A percentile compares a stretch with the other conserved stretches of the same genome.
Conservation (phyloP, 2,797 vertebrate species). For the Peromyscus attwateri region DNA sequence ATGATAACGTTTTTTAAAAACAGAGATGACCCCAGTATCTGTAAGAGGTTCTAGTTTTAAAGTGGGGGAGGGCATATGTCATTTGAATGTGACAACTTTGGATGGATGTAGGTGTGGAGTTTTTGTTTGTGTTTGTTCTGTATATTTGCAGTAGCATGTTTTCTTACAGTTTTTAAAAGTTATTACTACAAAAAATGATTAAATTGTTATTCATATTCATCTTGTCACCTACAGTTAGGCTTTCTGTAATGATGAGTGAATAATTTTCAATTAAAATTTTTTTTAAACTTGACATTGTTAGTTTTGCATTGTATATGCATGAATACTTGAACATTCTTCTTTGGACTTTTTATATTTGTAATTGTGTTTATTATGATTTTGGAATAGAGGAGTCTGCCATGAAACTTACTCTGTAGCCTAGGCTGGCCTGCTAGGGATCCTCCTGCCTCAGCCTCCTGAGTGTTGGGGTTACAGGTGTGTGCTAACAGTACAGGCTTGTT, state of each 20-base stretch:
- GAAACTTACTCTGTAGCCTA: not conserved
- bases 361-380: not conserved
- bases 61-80: slow-evolving; percentile 66
- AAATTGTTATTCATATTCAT: not conserved
- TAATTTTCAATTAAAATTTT: slow-evolving; percentile 60
- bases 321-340: slow-evolving; percentile 2
- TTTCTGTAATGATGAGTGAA: slow-evolving; percentile 48
- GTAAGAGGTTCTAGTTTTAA: slow-evolving; percentile 81
- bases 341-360: not conserved
- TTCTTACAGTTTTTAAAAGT: not conserved
- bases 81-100: slow-evolving; percentile 70
- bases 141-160: slow-evolving; percentile 31
- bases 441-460: not conserved
- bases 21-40: slow-evolving; percentile 72
- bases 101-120: slow-evolving; percentile 73
- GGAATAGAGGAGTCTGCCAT: not conserved
- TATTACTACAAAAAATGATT: slow-evolving; percentile 1
- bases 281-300: slow-evolving; percentile 30
- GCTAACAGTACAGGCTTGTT: not conserved
- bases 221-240: not conserved
- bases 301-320: slow-evolving; percentile 5
- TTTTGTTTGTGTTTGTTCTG: slow-evolving; percentile 15
- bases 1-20: not conserved
- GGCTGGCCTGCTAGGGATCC: not conserved
- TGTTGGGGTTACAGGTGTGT: not conserved